Evolutionary conservation across 2,797 vertebrate species (phyloP).

Genomic region (Hydrophis major): DNA sequence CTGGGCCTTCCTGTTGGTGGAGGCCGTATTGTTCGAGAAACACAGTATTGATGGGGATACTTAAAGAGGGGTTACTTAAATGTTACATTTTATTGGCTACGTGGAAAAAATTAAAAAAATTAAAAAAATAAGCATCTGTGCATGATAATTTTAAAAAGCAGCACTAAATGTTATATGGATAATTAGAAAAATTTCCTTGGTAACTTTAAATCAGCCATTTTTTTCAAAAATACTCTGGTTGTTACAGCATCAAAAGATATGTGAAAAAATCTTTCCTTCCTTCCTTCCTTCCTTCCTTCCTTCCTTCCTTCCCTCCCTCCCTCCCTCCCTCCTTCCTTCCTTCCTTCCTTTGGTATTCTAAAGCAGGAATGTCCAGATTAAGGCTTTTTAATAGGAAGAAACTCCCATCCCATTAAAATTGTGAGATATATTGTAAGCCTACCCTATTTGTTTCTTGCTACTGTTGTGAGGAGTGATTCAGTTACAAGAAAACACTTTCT

Average conservation of each 20-base stretch:
- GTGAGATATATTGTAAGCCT: not conserved
- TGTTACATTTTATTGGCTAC: slow-evolving; percentile 40
- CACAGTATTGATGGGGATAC: slow-evolving; percentile 9
- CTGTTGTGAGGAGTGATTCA: not conserved
- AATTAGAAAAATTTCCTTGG: slow-evolving; percentile 52
- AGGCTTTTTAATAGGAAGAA: not conserved
- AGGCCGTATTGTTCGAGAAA: too few species aligned
- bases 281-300: not conserved
- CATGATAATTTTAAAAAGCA: slow-evolving; percentile 42
- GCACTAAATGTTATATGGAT: slow-evolving; percentile 38
- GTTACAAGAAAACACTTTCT: not conserved
- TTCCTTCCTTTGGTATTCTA: not conserved
- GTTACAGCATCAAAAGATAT: slow-evolving; percentile 45
- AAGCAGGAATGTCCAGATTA: not conserved
- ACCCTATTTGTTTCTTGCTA: not conserved
- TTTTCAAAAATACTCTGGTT: slow-evolving; percentile 48
- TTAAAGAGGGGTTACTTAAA: slow-evolving; percentile 41
- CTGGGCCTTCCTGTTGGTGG: too few species aligned
- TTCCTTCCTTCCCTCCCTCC: not conserved
- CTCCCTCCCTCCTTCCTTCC: too few species aligned
- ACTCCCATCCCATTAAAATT: not conserved
- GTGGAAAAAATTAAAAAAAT: slow-evolving; percentile 45
- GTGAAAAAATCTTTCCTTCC: not conserved
- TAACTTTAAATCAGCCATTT: slow-evolving; percentile 54
- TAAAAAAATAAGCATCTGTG: slow-evolving; percentile 51